phyloP scores from a whole-genome alignment of 2,888 invertebrate species.

The Athetis lepigone region DNA sequence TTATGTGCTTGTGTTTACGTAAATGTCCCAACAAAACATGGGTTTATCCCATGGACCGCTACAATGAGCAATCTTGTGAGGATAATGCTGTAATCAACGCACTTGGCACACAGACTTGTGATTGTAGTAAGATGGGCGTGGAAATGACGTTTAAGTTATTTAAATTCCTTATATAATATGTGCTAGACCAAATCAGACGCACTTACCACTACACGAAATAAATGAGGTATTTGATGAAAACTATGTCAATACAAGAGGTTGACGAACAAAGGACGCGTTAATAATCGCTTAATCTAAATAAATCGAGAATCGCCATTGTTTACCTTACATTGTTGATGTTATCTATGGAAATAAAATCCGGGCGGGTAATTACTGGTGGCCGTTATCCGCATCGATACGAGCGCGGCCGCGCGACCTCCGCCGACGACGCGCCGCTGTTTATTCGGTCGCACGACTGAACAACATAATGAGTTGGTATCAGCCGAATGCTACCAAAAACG shows the following conservation, averaged over 20 bases:
- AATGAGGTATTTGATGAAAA: conserved; percentile 9
- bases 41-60: neutral
- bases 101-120: conserved; percentile 3
- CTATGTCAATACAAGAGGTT: neutral
- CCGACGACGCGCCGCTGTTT: conserved; percentile 46
- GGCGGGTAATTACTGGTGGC: conserved; percentile 67
- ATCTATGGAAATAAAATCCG: conserved; percentile 73
- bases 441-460: conserved; percentile 59
- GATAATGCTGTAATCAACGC: conserved; percentile 24
- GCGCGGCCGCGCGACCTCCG: conserved; percentile 50
- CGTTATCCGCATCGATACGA: conserved; percentile 68
- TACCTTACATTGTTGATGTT: conserved; percentile 63
- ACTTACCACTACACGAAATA: neutral
- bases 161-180: neutral
- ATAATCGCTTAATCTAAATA: conserved; percentile 70
- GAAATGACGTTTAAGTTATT: neutral
- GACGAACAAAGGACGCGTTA: conserved; percentile 48
- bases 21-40: conserved; percentile 7
- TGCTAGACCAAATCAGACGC: neutral
- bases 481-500: conserved; percentile 52
- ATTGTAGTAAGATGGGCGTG: conserved; percentile 2
- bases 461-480: conserved; percentile 61
- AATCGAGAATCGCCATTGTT: conserved; percentile 64
- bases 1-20: conserved; percentile 8
- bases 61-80: conserved; percentile 17